Evolutionary conservation across 2,888 invertebrate genomes (phyloP), one percentile per base, ranked within the genome.

Genomic region (Trypoxylon attenuatum): DNA sequence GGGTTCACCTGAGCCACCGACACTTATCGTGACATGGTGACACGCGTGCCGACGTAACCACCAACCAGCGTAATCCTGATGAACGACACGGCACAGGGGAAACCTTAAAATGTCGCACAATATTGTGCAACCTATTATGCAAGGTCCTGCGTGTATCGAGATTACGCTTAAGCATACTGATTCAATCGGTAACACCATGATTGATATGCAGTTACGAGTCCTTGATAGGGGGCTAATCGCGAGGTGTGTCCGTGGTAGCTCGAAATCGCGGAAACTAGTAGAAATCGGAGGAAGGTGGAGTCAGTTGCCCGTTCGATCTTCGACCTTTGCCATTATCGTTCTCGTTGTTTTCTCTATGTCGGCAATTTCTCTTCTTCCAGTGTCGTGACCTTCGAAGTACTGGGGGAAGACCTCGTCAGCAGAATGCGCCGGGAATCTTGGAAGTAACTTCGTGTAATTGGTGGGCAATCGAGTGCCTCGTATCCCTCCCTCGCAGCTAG

Each of bases 361-460:
- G 18, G 33, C 39, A 51, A 39, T 61, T 45, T 51, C 45, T 55
- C 60, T 49, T 43, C 15, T 21, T 38, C 22, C 13, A 19, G 18
- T 42, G 33, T 55, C 57, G 54, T 56, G 60, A 68, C 52, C 55
- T 55, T 66, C 42, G 33, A 22, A 53, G 41, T 33, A 21, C n/a
- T n/a, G n/a, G n/a, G 42, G 23, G 53, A 16, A 49, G 33, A 43
- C 50, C 29, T 42, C 42, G 43, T 55, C 42, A 46, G 29, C 53
- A 51, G 38, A 46, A 38, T 41, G 43, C 57, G 50, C 47, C 42
- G 52, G 47, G 63, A 68, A 58, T 38, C 57, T 57, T 57, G 63
- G 64, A 57, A 65, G 53, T 50, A 60, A 29, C 58, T 33, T 62
- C 63, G 50, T 46, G 54, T 63, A 68, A 68, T 68, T 65, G 53